A percentile compares a stretch with the other conserved stretches of the same genome.
These are phyloP conservation scores for Amphipoea oculea DNA, from an alignment of 2,888 invertebrate genomes.

Conservation along the genomic window DNA sequence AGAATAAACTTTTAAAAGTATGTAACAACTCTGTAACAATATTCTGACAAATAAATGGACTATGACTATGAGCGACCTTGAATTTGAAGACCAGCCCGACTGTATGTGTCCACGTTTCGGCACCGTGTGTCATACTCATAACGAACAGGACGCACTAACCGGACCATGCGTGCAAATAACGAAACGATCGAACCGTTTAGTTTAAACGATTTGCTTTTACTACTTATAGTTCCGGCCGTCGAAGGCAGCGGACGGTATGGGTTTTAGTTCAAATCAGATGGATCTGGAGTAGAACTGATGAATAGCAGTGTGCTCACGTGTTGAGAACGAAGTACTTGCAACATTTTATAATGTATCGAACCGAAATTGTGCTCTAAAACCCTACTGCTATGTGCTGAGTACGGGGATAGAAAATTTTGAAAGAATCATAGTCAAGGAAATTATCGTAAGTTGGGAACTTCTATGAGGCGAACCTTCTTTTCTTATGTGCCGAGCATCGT, in stretches of 20 bases:
- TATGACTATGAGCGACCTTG: no score
- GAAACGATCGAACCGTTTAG: background rate
- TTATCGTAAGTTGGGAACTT: background rate
- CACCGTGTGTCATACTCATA: no score
- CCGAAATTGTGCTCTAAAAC: background rate
- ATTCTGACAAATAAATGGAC: no score
- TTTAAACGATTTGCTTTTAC: slow-evolving; percentile 8
- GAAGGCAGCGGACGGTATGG: background rate
- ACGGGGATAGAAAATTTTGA: background rate
- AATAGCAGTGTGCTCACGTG: background rate
- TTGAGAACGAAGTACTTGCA: background rate
- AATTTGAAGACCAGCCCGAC: no score
- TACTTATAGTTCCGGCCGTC: slow-evolving; percentile 1
- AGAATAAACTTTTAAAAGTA: no score
- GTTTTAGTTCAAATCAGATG: background rate
- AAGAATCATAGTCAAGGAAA: background rate
- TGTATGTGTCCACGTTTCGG: no score
- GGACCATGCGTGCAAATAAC: slow-evolving; percentile 8
- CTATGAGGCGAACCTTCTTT: background rate
- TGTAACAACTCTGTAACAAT: no score
- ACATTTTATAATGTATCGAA: background rate
- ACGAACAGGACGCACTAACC: background rate
- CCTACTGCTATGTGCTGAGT: no score
- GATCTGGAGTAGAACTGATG: slow-evolving; percentile 3
- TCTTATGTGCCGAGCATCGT: background rate